Base-by-base conservation (phyloP, 1,140 invertebrate species). In the Anastatus disparis region DNA sequence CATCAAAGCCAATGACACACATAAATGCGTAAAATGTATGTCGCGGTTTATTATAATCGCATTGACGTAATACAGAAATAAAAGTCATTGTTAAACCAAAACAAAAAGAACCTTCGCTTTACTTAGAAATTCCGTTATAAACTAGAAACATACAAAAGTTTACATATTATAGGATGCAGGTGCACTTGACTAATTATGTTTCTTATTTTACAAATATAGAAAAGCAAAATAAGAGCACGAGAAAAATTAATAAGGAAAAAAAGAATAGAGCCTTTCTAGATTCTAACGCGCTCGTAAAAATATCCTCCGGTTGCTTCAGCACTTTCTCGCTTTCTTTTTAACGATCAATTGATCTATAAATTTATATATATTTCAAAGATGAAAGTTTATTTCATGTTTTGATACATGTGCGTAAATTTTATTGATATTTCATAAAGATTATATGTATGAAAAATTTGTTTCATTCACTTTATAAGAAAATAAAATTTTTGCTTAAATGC, bases 101-200 rank as follows among this genome's bases (percentile, higher is more conserved):
- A 40, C 24, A 24, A 52, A 17, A 27, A 20, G 15, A 27, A 17
- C 62, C 48, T 42, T 65, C 46, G 20, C 22, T 44, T 29, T 61
- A 44, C 10, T 27, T 2, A 44, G 20, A n/a, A 61, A 46, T 27
- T 61, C 42, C 40, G 22, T 7, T 8, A 3, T 38, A 53, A 66
- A 26, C 20, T 17, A 1, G 35, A 26, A 55, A 35, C 1, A 35
- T 35, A 35, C 31, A 12, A 46, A 26, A 40, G 13, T 2, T 48
- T 4, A 2, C 22, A 31, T 15, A 31, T 40, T 35, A 35, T 35
- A 4, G 10, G 31, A 10, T 29, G 59, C 42, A 61, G 12, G 46
- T 31, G 46, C 31, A 46, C 20, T 50, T 17, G 29, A 64, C 61
- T 38, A 64, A 52, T 64, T 24, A 52, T 35, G 24, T 64, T 24